These are phyloP conservation scores for Ciconia boyciana DNA, from an alignment of 2,113 vertebrate species.

Conservation along the genomic window DNA sequence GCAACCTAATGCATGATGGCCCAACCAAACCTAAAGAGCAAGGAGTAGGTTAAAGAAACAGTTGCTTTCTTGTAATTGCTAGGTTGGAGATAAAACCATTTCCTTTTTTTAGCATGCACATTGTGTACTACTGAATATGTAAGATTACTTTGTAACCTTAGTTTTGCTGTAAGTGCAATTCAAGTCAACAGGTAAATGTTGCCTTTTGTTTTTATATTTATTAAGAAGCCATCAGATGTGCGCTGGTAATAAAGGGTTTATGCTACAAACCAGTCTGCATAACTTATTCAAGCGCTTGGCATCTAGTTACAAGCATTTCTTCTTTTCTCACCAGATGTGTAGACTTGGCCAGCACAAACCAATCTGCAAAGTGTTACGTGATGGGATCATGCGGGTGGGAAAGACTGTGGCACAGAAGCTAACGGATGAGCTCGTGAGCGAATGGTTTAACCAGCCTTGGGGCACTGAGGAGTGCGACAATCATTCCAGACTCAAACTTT, in stretches of 20 bases:
- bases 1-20: not conserved
- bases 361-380: slow-evolving; percentile 90
- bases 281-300: not conserved
- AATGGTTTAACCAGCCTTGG: slow-evolving; percentile 90
- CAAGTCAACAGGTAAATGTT: not conserved
- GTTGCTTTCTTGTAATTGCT: not conserved
- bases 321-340: slow-evolving; percentile 80
- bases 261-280: not conserved
- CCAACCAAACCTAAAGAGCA: not conserved
- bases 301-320: not conserved
- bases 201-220: not conserved
- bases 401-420: slow-evolving; percentile 76
- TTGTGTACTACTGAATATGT: not conserved
- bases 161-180: not conserved
- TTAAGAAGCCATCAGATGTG: not conserved
- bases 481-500: slow-evolving; percentile 92
- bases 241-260: not conserved
- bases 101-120: not conserved
- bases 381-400: slow-evolving; percentile 89
- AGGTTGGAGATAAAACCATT: not conserved
- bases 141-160: not conserved
- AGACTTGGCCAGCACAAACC: slow-evolving; percentile 95
- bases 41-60: not conserved
- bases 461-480: slow-evolving; percentile 89
- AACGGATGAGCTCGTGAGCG: slow-evolving; percentile 84